These are phyloP conservation scores for Turritopsis rubra DNA, from an alignment of 30 jellyfish, hydroid and myxozoan genomes.

Conservation along the genomic window DNA sequence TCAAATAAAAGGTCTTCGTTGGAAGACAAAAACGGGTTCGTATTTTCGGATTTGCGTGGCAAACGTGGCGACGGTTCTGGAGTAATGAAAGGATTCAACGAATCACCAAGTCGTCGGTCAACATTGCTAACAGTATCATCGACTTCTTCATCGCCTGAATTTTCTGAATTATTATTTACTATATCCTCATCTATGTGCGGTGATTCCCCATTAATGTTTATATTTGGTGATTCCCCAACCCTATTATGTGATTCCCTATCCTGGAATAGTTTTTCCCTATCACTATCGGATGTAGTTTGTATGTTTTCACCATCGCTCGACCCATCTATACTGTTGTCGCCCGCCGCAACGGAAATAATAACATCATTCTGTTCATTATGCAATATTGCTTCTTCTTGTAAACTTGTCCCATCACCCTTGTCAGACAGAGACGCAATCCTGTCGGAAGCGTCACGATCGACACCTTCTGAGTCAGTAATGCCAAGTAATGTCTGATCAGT, in stretches of 20 bases:
- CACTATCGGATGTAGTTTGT: neutral
- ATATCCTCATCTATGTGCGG: neutral
- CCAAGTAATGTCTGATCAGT: too few relatives aligned
- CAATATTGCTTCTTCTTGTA: neutral
- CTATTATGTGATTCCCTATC: neutral
- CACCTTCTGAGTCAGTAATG: neutral
- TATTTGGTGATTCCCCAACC: neutral
- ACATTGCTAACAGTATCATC: neutral
- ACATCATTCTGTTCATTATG: neutral
- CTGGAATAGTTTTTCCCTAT: too few relatives aligned
- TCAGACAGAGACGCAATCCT: neutral
- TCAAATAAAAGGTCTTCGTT: slow-evolving; percentile 47
- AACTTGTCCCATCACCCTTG: neutral
- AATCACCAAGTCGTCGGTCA: neutral
- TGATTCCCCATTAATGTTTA: neutral
- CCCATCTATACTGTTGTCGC: neutral
- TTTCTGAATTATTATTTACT: neutral
- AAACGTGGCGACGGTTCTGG: slow-evolving; percentile 5
- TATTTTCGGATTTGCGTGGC: slow-evolving; percentile 6
- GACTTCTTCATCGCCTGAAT: neutral
- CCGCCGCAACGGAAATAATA: neutral
- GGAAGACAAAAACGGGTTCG: slow-evolving; percentile 52
- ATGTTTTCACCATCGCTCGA: neutral
- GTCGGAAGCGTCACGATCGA: neutral
- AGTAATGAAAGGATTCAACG: slow-evolving; percentile 1